Conservation (phyloP, 2,113 vertebrate species). For the Psophia crepitans region DNA sequence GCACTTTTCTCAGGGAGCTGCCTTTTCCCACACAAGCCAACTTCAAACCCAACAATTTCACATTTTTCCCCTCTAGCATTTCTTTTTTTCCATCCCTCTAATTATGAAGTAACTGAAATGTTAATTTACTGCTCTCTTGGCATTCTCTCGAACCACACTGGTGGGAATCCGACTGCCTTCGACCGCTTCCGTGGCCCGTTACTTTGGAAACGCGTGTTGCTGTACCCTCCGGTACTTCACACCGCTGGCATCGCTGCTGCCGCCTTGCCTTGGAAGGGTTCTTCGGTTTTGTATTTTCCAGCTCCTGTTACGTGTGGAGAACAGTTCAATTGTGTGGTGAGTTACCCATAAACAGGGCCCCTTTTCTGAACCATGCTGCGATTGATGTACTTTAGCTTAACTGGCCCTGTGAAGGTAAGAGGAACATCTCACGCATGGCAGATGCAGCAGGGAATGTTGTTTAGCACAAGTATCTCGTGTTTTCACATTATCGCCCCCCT, state of each 20-base stretch:
- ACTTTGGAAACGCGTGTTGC: neutral
- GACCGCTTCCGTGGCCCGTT: neutral
- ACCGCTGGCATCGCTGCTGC: neutral
- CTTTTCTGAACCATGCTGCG: neutral
- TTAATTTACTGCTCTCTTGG: neutral
- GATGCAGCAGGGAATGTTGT: accelerated
- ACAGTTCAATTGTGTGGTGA: neutral
- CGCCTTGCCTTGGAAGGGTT: neutral
- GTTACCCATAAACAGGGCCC: neutral
- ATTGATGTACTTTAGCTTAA: neutral
- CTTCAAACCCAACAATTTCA: neutral
- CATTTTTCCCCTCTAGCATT: neutral
- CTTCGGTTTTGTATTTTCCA: neutral
- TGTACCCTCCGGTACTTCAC: neutral
- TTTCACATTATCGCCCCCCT: accelerated
- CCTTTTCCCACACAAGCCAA: neutral
- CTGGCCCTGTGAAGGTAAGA: neutral
- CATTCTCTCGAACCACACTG: neutral
- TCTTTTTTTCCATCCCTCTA: neutral
- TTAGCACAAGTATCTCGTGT: neutral
- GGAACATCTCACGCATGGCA: neutral
- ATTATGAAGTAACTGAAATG: neutral
- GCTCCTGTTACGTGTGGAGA: neutral
- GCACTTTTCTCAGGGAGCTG: neutral
- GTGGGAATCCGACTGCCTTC: neutral